Evolutionary conservation across 1,140 invertebrate species (phyloP).

Genomic region (Uloborus diversus): DNA sequence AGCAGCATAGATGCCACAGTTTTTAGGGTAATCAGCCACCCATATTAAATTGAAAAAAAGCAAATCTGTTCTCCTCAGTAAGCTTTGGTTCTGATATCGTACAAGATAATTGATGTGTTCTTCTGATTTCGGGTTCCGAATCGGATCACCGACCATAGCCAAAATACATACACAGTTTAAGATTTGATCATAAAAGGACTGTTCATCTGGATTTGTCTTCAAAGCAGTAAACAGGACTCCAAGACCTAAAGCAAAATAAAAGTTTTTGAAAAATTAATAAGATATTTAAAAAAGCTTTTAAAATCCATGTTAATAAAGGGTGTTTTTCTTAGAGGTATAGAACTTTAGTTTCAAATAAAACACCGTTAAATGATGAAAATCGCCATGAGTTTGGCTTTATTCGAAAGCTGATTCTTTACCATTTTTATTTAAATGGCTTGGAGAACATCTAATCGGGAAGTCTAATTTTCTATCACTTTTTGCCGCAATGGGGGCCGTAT

Average conservation of each 20-base stretch:
- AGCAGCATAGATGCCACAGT: conserved; percentile 75
- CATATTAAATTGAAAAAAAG: conserved; percentile 80
- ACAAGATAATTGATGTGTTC: conserved; percentile 74
- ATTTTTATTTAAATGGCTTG: too few relatives aligned
- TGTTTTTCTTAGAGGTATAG: too few relatives aligned
- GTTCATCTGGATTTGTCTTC: conserved; percentile 73
- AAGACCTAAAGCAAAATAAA: conserved; percentile 53
- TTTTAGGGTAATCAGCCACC: conserved; percentile 74
- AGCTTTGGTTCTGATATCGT: conserved; percentile 73
- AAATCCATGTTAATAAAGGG: too few relatives aligned
- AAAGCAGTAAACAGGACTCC: conserved; percentile 57
- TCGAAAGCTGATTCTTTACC: too few relatives aligned
- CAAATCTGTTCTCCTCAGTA: conserved; percentile 73
- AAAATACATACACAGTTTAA: conserved; percentile 72
- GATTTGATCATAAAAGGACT: conserved; percentile 71
- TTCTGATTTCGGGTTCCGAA: conserved; percentile 75
- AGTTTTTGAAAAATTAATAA: not conserved
- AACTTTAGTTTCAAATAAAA: too few relatives aligned
- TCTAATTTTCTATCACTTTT: too few relatives aligned
- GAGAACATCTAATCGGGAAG: too few relatives aligned
- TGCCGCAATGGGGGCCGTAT: too few relatives aligned
- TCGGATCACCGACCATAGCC: conserved; percentile 72
- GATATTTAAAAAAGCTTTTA: too few relatives aligned
- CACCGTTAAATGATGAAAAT: too few relatives aligned
- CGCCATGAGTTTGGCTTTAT: too few relatives aligned